phyloP scores from a whole-genome alignment of 2,888 invertebrate genomes.

The Papilio gigon region DNA sequence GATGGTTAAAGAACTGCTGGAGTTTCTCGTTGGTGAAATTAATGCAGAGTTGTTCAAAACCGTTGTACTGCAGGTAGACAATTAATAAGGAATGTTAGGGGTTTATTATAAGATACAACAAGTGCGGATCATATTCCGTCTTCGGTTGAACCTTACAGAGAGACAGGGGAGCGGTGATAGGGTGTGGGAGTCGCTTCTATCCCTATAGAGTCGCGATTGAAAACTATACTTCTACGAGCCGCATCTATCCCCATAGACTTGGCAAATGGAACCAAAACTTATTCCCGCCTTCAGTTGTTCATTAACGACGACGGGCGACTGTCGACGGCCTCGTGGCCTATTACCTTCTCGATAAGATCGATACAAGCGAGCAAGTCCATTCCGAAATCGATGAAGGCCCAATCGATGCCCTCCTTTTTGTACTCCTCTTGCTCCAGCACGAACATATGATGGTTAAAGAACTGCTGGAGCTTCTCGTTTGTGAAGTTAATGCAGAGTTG shows the following conservation, averaged over 20 bases:
- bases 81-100: conserved; percentile 70
- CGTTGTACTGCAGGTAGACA: conserved; percentile 90
- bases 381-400: conserved; percentile 98
- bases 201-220: conserved; percentile 41
- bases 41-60: conserved; percentile 99
- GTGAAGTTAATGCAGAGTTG: conserved; percentile 99
- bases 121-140: conserved; percentile 77
- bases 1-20: conserved; percentile 99
- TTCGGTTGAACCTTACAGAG: conserved; percentile 58
- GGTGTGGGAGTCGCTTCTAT: conserved; percentile 42
- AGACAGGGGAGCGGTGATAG: conserved; percentile 46
- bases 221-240: conserved; percentile 41
- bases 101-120: conserved; percentile 56
- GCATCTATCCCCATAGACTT: conserved; percentile 53
- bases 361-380: conserved; percentile 98
- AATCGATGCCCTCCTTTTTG: conserved; percentile 96
- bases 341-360: conserved; percentile 97
- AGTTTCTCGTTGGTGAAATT: conserved; percentile 99
- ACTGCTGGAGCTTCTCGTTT: conserved; percentile 98
- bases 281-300: conserved; percentile 54
- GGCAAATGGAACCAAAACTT: conserved; percentile 48
- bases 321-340: conserved; percentile 55
- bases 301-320: conserved; percentile 48
- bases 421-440: conserved; percentile 98
- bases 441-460: conserved; percentile 99